phyloP scores from a whole-genome alignment of 2,888 invertebrate species.

The Tipula helvola region DNA sequence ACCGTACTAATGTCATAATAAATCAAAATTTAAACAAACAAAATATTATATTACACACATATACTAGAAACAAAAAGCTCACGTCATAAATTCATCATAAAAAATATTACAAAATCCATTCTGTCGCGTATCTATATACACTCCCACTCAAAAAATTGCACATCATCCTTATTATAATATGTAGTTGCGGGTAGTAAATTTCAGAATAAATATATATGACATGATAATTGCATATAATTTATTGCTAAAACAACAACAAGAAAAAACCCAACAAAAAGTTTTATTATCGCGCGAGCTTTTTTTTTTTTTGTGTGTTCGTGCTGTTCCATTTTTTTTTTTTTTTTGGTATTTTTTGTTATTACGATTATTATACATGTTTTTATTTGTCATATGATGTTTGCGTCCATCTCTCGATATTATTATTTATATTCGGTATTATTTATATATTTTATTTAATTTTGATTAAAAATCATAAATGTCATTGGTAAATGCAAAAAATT shows the following conservation, averaged over 20 bases:
- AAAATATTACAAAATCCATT: background rate
- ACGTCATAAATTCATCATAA: background rate
- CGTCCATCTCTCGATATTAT: background rate
- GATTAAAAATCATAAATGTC: background rate
- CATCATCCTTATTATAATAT: background rate
- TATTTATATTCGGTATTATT: background rate
- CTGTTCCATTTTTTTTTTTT: background rate
- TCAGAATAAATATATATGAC: background rate
- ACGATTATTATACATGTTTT: background rate
- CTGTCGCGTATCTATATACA: background rate
- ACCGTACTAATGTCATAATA: background rate
- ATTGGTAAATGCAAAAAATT: background rate
- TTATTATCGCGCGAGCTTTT: background rate
- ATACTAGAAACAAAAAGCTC: background rate
- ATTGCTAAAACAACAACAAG: background rate
- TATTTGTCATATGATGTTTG: background rate
- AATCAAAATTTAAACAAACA: background rate
- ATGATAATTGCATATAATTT: conserved; percentile 4
- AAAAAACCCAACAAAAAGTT: background rate
- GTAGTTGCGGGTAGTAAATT: background rate
- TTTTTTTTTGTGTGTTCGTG: background rate
- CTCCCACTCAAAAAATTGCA: background rate
- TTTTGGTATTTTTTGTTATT: background rate
- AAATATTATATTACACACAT: background rate
- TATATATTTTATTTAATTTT: background rate